Base-by-base conservation (phyloP, 2,113 vertebrate species). In the Protobothrops mucrosquamatus region DNA sequence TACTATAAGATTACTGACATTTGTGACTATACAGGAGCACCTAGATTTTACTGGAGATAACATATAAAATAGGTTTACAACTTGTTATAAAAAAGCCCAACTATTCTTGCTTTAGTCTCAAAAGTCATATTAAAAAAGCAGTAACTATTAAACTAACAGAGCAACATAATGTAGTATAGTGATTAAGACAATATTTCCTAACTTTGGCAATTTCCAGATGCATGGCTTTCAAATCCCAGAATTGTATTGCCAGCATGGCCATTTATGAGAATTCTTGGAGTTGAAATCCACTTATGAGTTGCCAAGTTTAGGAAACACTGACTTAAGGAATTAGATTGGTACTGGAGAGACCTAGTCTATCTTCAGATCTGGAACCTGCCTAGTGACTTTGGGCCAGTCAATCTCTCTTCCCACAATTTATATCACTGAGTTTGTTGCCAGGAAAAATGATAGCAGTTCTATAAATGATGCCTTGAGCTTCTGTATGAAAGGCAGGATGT, bases 1-100 rank as follows among this genome's bases (percentile, higher is more conserved):
- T 46, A 87, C 39, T 52, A 20, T 24, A 89, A 46, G 20, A 74
- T 85, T 7, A 85, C 10, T 57, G 55, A 48, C 29, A 51, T 86
- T 87, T 43, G 43, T 39, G n/a, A 85, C 3, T n/a, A 89, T 4
- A 93, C 0, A 91, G 8, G 6, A 91, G 26, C 2, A 88, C 57
- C 4, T 1, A n/a, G 43, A 26, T 46, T 20, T 69, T 69, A 46
- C 39, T 57, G 20, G 54, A 34, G 15, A 92, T 89, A 34, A 51
- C 24, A 18, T 23, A 51, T 26, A 48, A 11, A 94, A 88, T 95
- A 92, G 91, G 43, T 85, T 88, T n/a, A 91, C 57, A 24, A 46
- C 48, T 52, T 46, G 3, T 88, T 54, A 22, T 2, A 22, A 48
- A 89, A 87, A 4, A 26, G 18, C 0, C 4, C 14, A 29, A 46